Conservation (phyloP, 2,113 vertebrate species). For the Eptatretus burgeri region DNA sequence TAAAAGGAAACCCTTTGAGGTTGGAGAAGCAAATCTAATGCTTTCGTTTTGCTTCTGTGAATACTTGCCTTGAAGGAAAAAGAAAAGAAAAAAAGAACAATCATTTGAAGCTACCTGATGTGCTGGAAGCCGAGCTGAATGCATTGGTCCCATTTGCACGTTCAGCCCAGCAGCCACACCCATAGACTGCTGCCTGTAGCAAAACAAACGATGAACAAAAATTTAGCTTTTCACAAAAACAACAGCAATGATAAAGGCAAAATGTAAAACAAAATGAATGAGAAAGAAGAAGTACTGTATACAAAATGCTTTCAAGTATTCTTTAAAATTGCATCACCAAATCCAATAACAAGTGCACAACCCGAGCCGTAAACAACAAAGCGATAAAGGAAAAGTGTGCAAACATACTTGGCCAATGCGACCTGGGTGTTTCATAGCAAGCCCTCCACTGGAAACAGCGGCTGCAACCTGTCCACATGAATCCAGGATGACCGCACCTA, state of each 20-base stretch:
- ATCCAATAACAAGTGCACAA: not conserved
- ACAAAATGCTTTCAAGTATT: not conserved
- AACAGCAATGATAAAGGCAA: not conserved
- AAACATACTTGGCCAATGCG: slow-evolving; percentile 62
- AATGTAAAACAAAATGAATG: not conserved
- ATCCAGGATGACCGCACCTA: slow-evolving; percentile 81
- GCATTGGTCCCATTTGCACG: slow-evolving; percentile 52
- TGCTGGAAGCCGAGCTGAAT: slow-evolving; percentile 98
- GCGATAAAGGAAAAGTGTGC: not conserved
- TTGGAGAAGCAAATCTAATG: no score
- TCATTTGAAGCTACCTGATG: slow-evolving; percentile 44
- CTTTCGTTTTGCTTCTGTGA: no score
- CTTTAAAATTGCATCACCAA: not conserved
- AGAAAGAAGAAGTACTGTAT: not conserved
- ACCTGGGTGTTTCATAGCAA: slow-evolving; percentile 89
- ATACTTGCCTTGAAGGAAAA: no score
- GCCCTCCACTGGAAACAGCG: slow-evolving; percentile 83
- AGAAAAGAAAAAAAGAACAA: no score
- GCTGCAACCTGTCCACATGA: slow-evolving; percentile 83
- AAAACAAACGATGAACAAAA: slow-evolving; percentile 10
- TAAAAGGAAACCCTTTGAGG: no score
- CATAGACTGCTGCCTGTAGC: slow-evolving; percentile 71
- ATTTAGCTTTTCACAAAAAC: not conserved
- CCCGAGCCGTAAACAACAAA: not conserved
- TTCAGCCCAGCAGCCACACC: slow-evolving; percentile 98